Percentiles rank a stretch among this genome's conserved stretches.
Evolutionary conservation across 2,113 vertebrate genomes (phyloP).

Genomic region (Chelonoidis abingdonii): DNA sequence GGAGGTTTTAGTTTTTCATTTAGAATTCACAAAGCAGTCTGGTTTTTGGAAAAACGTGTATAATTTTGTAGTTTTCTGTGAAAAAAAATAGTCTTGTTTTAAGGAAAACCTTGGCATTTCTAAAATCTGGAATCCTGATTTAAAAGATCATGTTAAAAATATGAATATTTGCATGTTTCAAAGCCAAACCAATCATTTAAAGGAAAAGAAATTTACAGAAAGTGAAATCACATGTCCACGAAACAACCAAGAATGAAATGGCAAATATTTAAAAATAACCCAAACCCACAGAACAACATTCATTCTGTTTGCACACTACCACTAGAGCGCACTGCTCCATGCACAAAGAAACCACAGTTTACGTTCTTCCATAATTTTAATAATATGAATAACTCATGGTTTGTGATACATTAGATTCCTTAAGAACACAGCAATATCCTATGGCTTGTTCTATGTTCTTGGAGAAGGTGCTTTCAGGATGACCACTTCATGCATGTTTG

Average conservation of each 20-base stretch:
- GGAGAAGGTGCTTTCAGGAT: background rate
- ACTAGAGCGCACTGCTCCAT: background rate
- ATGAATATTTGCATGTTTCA: background rate
- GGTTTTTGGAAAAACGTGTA: background rate
- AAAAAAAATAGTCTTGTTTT: background rate
- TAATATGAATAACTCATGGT: background rate
- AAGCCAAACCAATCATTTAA: background rate
- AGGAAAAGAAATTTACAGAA: background rate
- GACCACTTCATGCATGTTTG: background rate
- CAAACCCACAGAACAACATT: background rate
- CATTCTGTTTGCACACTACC: background rate
- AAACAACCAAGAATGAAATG: background rate
- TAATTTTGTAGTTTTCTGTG: background rate
- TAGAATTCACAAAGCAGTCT: background rate
- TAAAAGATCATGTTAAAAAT: background rate
- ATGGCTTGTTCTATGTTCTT: background rate
- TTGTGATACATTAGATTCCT: background rate
- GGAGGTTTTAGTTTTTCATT: background rate
- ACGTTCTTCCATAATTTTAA: background rate
- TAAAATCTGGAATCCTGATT: background rate
- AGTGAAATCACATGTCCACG: background rate
- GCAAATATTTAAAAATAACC: background rate
- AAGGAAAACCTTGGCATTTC: accelerated
- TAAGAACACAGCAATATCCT: background rate
- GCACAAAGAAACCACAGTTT: background rate